Conservation (phyloP, 2,113 vertebrate genomes). For the Oceanites oceanicus region DNA sequence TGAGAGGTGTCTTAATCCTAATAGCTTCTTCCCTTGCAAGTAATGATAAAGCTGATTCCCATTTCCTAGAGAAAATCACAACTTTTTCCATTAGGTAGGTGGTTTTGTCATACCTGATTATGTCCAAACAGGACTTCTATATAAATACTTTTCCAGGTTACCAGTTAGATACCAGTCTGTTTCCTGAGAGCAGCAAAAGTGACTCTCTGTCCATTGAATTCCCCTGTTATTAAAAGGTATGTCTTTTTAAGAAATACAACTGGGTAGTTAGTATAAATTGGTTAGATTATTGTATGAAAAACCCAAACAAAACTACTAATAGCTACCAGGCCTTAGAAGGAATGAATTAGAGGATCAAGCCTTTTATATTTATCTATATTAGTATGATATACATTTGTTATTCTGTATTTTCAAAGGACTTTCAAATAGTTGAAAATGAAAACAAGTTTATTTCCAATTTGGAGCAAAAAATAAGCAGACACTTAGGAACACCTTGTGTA, state of each 20-base stretch:
- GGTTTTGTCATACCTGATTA: not conserved
- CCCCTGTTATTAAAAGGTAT: not conserved
- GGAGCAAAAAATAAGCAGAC: not conserved
- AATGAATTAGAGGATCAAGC: not conserved
- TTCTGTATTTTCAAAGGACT: not conserved
- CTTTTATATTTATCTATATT: not conserved
- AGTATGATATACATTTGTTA: not conserved
- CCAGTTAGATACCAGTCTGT: not conserved
- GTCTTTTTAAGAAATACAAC: not conserved
- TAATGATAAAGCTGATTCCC: not conserved
- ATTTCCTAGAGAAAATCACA: not conserved
- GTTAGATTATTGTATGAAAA: not conserved
- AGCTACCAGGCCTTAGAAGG: not conserved
- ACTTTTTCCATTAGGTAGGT: not conserved
- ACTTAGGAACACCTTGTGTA: not conserved
- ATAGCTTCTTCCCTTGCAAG: not conserved
- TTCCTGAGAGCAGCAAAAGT: not conserved
- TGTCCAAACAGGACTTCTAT: not conserved
- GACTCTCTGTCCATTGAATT: not conserved
- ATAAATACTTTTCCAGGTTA: not conserved
- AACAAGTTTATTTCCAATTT: not conserved
- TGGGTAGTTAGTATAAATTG: not conserved
- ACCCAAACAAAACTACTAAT: not conserved
- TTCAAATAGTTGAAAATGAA: not conserved
- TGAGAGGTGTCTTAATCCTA: not conserved